These are phyloP conservation scores for Miniopterus natalensis DNA, from an alignment of 2,113 vertebrate species.

Conservation along the genomic window DNA sequence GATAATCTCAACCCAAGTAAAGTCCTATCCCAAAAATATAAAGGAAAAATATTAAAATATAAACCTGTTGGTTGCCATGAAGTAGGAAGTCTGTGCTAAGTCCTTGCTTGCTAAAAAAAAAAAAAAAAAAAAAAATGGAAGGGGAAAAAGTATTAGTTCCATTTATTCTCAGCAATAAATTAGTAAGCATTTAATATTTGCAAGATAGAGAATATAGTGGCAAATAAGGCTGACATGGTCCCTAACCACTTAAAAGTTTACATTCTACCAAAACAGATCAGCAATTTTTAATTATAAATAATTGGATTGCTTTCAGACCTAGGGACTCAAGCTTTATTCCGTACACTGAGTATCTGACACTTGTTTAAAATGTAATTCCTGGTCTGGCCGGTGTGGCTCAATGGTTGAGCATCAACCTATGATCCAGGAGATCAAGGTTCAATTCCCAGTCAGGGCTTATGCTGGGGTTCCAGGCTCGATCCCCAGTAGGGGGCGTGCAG, in stretches of 20 bases:
- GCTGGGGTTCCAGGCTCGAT: too few species aligned
- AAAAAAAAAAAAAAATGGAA: neutral
- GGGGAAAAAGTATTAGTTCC: slow-evolving; percentile 56
- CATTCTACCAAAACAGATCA: slow-evolving; percentile 2
- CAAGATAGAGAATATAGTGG: neutral
- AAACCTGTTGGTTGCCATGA: slow-evolving; percentile 99
- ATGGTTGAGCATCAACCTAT: too few species aligned
- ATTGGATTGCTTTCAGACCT: slow-evolving; percentile 35
- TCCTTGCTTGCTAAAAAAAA: slow-evolving; percentile 97
- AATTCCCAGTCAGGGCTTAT: too few species aligned
- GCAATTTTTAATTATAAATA: slow-evolving; percentile 27
- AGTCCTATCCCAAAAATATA: slow-evolving; percentile 47
- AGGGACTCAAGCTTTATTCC: slow-evolving; percentile 34
- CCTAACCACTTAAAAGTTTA: neutral
- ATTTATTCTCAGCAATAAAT: slow-evolving; percentile 54
- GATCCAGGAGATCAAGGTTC: too few species aligned
- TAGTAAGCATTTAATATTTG: slow-evolving; percentile 62
- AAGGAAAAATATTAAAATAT: slow-evolving; percentile 77
- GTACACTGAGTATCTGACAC: neutral
- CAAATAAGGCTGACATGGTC: neutral
- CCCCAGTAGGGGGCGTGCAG: too few species aligned
- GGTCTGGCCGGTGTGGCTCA: too few species aligned
- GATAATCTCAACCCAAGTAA: slow-evolving; percentile 46
- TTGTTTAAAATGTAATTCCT: slow-evolving; percentile 50
- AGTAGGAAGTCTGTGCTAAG: slow-evolving; percentile 98